Percentiles rank a stretch among this genome's conserved stretches.
phyloP scores from a whole-genome alignment of 2,113 vertebrate genomes.

The Pelobates fuscus region DNA sequence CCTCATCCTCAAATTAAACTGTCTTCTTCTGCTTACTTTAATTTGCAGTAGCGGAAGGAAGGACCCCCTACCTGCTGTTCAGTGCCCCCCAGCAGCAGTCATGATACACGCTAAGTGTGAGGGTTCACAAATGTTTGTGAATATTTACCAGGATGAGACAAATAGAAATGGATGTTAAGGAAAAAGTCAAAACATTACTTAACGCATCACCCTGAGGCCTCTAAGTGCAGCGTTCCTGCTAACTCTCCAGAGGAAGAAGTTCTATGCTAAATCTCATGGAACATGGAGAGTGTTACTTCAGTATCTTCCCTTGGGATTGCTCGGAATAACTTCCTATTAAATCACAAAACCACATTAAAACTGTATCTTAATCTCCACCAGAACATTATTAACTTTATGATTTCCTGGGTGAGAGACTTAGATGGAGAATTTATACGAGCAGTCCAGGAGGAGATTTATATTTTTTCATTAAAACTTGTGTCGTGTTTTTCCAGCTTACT shows the following conservation, averaged over 20 bases:
- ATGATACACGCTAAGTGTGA: not conserved
- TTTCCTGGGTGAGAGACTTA: too few species aligned
- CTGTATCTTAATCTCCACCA: too few species aligned
- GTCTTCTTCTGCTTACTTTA: too few species aligned
- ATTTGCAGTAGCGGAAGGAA: too few species aligned
- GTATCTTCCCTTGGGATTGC: not conserved
- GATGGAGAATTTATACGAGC: too few species aligned
- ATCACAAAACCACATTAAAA: not conserved
- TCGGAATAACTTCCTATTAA: not conserved
- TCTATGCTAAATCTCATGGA: not conserved
- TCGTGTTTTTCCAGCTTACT: too few species aligned
- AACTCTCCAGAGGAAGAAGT: not conserved
- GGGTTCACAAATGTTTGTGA: not conserved
- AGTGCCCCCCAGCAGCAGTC: not conserved
- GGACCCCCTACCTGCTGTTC: not conserved
- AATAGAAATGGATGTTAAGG: not conserved
- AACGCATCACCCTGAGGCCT: not conserved
- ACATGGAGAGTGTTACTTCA: not conserved
- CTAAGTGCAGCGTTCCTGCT: too few species aligned
- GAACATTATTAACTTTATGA: too few species aligned
- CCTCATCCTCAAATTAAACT: too few species aligned
- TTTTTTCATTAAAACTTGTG: too few species aligned
- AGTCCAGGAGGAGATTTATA: too few species aligned
- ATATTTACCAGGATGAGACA: not conserved
- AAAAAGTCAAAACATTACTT: constrained; percentile 1